A percentile compares a stretch with the other conserved stretches of the same genome.
These are phyloP conservation scores for Alca torda DNA, from an alignment of 2,797 vertebrate genomes.

Conservation along the genomic window DNA sequence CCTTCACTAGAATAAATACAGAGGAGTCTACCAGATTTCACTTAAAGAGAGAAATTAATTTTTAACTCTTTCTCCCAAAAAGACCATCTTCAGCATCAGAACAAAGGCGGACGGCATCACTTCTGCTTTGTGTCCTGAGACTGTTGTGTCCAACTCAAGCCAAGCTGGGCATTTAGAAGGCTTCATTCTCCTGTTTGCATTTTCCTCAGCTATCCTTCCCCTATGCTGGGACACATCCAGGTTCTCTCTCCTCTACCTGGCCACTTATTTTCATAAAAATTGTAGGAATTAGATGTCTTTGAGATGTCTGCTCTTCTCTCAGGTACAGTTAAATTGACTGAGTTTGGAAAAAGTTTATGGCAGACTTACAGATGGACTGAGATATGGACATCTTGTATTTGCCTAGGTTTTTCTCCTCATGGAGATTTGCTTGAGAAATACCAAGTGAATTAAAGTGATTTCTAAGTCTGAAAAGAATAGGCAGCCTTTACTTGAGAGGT, in stretches of 20 bases:
- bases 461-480: neutral
- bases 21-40: neutral
- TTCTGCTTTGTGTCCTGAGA: neutral
- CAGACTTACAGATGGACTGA: neutral
- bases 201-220: neutral
- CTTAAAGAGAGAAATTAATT: neutral
- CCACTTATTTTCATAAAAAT: neutral
- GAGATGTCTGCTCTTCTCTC: neutral
- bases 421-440: neutral
- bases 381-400: neutral
- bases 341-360: neutral
- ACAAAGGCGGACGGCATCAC: accelerated
- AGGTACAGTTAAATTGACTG: neutral
- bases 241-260: neutral
- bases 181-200: neutral
- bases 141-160: neutral
- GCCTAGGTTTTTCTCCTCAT: accelerated
- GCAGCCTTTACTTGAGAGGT: neutral
- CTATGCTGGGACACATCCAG: neutral
- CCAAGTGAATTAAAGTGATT: neutral
- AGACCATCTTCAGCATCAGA: neutral
- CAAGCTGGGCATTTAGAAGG: neutral
- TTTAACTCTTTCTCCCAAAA: neutral
- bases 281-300: neutral
- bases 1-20: neutral